phyloP scores from a whole-genome alignment of 2,113 vertebrate species.

The Nothocercus julius region DNA sequence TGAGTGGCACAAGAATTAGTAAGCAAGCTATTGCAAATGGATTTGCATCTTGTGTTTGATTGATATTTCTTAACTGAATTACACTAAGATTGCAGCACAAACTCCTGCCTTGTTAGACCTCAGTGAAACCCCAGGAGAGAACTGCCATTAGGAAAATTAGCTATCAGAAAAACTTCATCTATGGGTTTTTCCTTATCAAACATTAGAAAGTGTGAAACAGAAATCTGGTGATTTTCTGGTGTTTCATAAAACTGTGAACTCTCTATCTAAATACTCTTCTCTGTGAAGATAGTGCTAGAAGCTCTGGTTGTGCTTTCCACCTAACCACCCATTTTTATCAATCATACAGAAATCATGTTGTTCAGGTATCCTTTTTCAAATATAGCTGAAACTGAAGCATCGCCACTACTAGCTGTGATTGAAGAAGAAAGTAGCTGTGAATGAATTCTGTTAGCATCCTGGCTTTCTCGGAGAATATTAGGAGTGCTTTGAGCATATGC shows the following conservation, averaged over 20 bases:
- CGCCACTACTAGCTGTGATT: neutral
- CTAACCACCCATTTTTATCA: neutral
- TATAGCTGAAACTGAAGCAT: neutral
- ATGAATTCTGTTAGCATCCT: neutral
- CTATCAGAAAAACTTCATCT: neutral
- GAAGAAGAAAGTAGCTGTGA: neutral
- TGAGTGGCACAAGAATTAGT: neutral
- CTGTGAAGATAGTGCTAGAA: neutral
- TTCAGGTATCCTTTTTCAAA: neutral
- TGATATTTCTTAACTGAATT: conserved; percentile 18
- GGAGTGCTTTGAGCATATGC: neutral
- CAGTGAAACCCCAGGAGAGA: neutral
- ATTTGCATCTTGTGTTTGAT: neutral
- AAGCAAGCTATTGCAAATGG: neutral
- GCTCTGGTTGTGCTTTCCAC: neutral
- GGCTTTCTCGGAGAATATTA: neutral
- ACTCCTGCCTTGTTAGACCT: neutral
- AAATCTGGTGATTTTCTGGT: neutral
- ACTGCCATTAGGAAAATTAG: neutral
- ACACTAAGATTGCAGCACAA: neutral
- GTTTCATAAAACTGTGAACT: neutral
- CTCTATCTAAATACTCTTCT: neutral
- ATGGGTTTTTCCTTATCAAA: neutral
- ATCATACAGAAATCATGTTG: neutral
- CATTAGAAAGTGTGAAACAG: neutral